Base-by-base conservation (phyloP, 2,888 invertebrate genomes). In the Ochropacha duplaris region DNA sequence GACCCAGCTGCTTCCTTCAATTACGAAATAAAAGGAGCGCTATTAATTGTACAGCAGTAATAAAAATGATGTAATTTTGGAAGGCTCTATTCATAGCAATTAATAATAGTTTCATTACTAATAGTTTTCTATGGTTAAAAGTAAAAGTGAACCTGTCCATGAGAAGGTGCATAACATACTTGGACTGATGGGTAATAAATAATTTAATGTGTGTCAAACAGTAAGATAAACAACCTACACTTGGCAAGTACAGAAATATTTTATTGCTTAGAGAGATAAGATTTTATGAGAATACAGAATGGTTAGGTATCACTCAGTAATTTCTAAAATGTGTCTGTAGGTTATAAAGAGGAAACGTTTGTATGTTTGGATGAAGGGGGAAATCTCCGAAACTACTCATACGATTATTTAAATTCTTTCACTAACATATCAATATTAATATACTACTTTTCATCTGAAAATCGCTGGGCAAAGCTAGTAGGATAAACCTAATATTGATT, bases 61-160 rank as follows among this genome's bases (percentile, higher is more conserved):
- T 44, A 44, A 44, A 44, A 44, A 9, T 44, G 16, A 44, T 44
- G 44, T 44, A 44, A 44, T 44, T 19, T 44, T 8, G 44, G 19
- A 44, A 44, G 44, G 44, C 19, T 44, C n/a, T 9, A 44, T 44
- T 9, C 44, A 8, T 44, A 9, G 44, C 44, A 59, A 66, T 68
- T 66, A 68, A 68, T 70, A 65, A 68, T 60, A 60, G 61, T 61
- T 58, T 22, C 28, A 63, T 63, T 62, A 62, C 63, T 65, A 65
- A 66, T 69, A 60, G 61, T 58, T 62, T 59, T 54, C 58, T 50
- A 31, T 55, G 52, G 19, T 9, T 44, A 44, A 44, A 44, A 55
- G 61, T 62, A 58, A 61, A 64, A 60, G 61, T 58, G 52, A 54
- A 57, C 57, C 44, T 54, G 52, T 36, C 55, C 55, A 5, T 54